Conservation (phyloP, 2,113 vertebrate genomes). For the Festucalex cinctus region DNA sequence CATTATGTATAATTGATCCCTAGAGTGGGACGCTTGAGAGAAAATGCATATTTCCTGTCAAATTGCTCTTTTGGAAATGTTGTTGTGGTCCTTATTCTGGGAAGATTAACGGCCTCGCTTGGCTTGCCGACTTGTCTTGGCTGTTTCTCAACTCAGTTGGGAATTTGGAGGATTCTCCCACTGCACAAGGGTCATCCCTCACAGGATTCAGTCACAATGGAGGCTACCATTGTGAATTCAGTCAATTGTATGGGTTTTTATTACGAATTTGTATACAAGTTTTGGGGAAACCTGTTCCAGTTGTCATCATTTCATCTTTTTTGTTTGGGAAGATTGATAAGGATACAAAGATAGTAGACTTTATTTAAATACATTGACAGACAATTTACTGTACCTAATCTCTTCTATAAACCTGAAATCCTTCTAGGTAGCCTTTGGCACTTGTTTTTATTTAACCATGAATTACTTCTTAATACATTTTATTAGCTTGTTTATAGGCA, state of each 20-base stretch:
- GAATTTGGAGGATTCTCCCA: constrained; percentile 17
- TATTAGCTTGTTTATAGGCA: constrained; percentile 37
- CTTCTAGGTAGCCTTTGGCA: too few species aligned
- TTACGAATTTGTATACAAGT: too few species aligned
- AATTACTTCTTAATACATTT: constrained; percentile 16
- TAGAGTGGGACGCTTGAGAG: constrained; percentile 6
- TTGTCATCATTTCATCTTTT: constrained; percentile 46
- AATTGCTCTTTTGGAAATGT: constrained; percentile 2
- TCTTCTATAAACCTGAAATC: too few species aligned
- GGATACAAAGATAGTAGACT: constrained; percentile 27
- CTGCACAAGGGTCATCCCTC: constrained; percentile 31
- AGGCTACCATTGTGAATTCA: constrained; percentile 44
- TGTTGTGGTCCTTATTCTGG: constrained; percentile 13
- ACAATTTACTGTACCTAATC: too few species aligned
- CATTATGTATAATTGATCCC: constrained; percentile 42
- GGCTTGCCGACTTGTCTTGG: constrained; percentile 18
- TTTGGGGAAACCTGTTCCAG: constrained; percentile 48
- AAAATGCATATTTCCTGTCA: constrained; percentile 21
- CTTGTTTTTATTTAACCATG: not conserved
- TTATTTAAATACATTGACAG: too few species aligned
- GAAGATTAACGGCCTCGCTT: constrained; percentile 24
- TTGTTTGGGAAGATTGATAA: constrained; percentile 30
- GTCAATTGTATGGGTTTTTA: constrained; percentile 49
- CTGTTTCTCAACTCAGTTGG: constrained; percentile 13
- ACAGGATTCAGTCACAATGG: constrained; percentile 20